phyloP scores from a whole-genome alignment of 2,113 vertebrate genomes.

The Conger conger region DNA sequence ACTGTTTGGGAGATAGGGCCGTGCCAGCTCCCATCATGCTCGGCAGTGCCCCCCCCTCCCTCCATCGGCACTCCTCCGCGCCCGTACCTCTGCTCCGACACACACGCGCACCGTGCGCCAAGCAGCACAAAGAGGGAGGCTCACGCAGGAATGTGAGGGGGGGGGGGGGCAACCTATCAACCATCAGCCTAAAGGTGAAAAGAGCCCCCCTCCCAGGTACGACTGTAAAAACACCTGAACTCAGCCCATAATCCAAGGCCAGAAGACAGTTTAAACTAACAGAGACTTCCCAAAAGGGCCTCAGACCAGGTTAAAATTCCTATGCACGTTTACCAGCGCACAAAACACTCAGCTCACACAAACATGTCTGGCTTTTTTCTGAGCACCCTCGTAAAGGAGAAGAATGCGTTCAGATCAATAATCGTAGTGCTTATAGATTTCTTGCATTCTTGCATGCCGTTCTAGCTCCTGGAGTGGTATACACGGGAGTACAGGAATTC shows the following conservation, averaged over 20 bases:
- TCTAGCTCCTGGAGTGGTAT: conserved; percentile 50
- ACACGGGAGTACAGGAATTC: conserved; percentile 49
- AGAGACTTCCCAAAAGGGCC: conserved; percentile 46
- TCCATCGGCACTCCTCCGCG: conserved; percentile 68
- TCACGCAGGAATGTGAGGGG: conserved; percentile 83
- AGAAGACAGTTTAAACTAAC: no score
- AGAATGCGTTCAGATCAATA: conserved; percentile 60
- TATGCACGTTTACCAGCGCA: conserved; percentile 36
- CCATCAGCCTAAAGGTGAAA: conserved; percentile 67
- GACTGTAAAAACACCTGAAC: conserved; percentile 56
- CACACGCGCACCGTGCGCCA: conserved; percentile 76
- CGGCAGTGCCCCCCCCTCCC: conserved; percentile 74
- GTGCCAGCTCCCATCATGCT: conserved; percentile 94
- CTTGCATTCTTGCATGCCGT: conserved; percentile 58
- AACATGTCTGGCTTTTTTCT: conserved; percentile 65
- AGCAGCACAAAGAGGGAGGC: conserved; percentile 77
- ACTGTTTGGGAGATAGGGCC: conserved; percentile 95
- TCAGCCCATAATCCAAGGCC: conserved; percentile 51
- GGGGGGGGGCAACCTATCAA: conserved; percentile 73
- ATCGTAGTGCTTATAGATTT: conserved; percentile 57
- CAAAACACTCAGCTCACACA: conserved; percentile 43
- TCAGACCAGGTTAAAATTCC: conserved; percentile 45
- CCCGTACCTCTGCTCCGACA: conserved; percentile 60
- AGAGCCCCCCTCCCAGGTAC: conserved; percentile 51
- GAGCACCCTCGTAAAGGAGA: conserved; percentile 48